phyloP scores from a whole-genome alignment of 2,113 vertebrate species.

The Arvicanthis niloticus region DNA sequence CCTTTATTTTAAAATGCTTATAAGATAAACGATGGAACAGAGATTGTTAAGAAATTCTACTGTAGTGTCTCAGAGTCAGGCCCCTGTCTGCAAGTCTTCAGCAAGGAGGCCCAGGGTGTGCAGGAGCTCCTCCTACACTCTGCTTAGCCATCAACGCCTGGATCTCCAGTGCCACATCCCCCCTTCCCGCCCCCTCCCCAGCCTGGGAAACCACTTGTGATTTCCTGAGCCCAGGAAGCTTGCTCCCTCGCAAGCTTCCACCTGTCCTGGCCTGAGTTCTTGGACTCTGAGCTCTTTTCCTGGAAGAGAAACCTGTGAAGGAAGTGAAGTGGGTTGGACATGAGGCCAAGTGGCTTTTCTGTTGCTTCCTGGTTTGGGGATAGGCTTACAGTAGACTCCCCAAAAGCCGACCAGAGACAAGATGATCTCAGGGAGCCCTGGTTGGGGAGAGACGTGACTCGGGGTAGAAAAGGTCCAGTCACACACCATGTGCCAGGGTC shows the following conservation, averaged over 20 bases:
- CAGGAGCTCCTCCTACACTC: accelerated
- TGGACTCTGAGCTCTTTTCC: neutral
- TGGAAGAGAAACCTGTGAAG: neutral
- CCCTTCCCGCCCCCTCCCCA: too few relatives aligned
- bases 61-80: neutral
- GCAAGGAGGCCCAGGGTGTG: neutral
- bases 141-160: neutral
- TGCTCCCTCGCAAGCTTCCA: neutral
- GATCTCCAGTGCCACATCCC: neutral
- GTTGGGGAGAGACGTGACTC: too few relatives aligned
- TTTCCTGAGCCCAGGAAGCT: neutral
- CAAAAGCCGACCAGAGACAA: neutral
- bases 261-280: neutral
- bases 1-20: slow-evolving; percentile 15
- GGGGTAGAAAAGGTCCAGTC: neutral
- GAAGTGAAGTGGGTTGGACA: neutral
- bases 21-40: neutral
- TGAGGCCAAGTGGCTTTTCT: neutral
- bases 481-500: accelerated
- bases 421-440: neutral
- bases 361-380: neutral
- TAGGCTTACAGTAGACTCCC: neutral
- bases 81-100: accelerated
- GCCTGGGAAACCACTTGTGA: neutral
- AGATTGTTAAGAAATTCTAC: neutral